Evolutionary conservation across 2,113 vertebrate species (phyloP).

Genomic region (Bubo scandiacus): DNA sequence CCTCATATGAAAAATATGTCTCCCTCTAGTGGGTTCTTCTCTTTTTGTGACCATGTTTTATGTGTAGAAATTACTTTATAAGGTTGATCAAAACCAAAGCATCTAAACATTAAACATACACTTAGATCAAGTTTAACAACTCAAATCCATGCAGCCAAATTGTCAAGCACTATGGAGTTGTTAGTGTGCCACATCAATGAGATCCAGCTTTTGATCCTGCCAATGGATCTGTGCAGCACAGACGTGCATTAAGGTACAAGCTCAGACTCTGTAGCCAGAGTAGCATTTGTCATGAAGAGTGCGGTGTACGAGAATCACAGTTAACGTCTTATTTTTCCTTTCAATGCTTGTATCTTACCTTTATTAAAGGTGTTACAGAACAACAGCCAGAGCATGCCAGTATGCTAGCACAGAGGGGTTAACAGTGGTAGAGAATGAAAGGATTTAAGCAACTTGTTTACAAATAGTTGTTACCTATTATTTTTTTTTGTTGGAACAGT

Average conservation of each 20-base stretch:
- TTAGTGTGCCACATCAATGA: fast-evolving
- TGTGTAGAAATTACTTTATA: not conserved
- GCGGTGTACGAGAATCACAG: not conserved
- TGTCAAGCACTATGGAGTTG: fast-evolving
- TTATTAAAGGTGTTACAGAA: slow-evolving; percentile 62
- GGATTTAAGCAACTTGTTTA: not conserved
- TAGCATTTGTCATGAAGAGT: not conserved
- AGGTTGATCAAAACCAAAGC: not conserved
- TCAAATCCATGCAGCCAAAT: fast-evolving
- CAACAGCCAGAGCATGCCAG: slow-evolving; percentile 25
- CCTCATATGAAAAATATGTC: not conserved
- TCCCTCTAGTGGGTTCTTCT: not conserved
- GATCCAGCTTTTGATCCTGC: not conserved
- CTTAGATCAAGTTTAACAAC: too few species aligned
- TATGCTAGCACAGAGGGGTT: not conserved
- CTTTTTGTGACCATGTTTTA: not conserved
- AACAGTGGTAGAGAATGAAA: not conserved
- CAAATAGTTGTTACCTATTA: not conserved
- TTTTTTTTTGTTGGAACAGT: not conserved
- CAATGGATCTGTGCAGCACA: fast-evolving
- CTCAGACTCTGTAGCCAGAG: fast-evolving
- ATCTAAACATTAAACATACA: not conserved
- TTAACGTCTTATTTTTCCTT: not conserved
- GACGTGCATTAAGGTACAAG: fast-evolving
- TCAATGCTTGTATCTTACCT: slow-evolving; percentile 50